A percentile compares a stretch with the other conserved stretches of the same genome.
phyloP scores from a whole-genome alignment of 2,797 vertebrate species.

The Glossophaga mutica region DNA sequence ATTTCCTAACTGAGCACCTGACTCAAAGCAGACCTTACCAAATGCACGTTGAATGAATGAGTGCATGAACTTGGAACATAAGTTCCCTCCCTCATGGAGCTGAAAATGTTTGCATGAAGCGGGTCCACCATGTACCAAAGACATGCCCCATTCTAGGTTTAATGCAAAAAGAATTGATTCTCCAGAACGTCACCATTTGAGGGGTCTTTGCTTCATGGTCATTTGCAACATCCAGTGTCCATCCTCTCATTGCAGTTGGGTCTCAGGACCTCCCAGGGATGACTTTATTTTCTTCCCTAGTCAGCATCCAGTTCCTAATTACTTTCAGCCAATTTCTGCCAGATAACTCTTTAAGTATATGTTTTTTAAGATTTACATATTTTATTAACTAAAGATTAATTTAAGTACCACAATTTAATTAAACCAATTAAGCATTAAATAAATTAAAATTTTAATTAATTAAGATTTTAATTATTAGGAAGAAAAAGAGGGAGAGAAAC shows the following conservation, averaged over 20 bases:
- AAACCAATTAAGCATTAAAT: too few species aligned
- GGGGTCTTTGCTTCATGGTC: background rate
- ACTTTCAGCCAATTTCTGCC: background rate
- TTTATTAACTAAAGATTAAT: too few species aligned
- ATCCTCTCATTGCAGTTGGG: background rate
- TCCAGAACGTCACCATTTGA: background rate
- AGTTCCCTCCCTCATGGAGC: background rate
- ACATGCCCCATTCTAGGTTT: background rate
- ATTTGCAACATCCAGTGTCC: background rate
- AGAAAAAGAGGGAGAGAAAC: too few species aligned
- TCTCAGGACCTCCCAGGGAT: background rate
- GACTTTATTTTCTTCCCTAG: background rate
- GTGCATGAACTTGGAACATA: background rate
- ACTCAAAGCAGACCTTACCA: background rate
- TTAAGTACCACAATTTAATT: too few species aligned
- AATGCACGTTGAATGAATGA: background rate
- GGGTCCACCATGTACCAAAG: background rate
- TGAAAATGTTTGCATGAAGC: background rate
- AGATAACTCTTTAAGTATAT: background rate
- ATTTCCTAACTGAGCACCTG: background rate
- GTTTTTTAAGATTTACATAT: background rate
- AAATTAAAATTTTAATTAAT: too few species aligned
- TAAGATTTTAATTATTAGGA: too few species aligned
- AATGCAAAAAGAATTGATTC: background rate
- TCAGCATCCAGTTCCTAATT: background rate